phyloP scores from a whole-genome alignment of 2,113 vertebrate species.

The Ctenodactylus gundi region DNA sequence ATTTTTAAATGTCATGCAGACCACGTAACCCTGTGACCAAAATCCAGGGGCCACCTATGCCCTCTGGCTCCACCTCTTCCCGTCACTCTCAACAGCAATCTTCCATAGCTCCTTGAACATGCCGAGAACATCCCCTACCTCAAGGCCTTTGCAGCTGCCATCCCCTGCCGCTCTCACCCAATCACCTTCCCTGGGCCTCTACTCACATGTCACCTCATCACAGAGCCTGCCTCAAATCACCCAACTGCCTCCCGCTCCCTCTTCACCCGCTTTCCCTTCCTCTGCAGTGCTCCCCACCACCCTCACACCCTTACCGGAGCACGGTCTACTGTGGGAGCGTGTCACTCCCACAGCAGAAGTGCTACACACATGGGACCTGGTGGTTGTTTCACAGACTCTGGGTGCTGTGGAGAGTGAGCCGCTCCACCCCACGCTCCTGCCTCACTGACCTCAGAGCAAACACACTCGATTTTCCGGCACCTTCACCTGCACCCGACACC shows the following conservation, averaged over 20 bases:
- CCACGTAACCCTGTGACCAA: neutral
- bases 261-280: neutral
- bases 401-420: too few species aligned
- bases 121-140: neutral
- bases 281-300: neutral
- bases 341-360: too few species aligned
- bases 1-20: neutral
- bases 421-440: fast-evolving
- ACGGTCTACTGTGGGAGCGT: too few species aligned
- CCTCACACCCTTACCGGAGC: neutral
- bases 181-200: neutral
- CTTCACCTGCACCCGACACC: neutral
- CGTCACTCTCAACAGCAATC: too few species aligned
- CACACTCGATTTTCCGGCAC: fast-evolving
- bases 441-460: fast-evolving
- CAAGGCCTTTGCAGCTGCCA: neutral
- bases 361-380: too few species aligned
- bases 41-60: neutral
- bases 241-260: neutral
- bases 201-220: neutral
- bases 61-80: neutral
- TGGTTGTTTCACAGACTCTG: too few species aligned
- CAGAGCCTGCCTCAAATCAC: neutral
- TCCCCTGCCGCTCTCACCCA: neutral
- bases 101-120: neutral